Percentiles rank a stretch among this genome's conserved stretches.
Conservation (phyloP, 2,113 vertebrate species). For the Phasianus colchicus region DNA sequence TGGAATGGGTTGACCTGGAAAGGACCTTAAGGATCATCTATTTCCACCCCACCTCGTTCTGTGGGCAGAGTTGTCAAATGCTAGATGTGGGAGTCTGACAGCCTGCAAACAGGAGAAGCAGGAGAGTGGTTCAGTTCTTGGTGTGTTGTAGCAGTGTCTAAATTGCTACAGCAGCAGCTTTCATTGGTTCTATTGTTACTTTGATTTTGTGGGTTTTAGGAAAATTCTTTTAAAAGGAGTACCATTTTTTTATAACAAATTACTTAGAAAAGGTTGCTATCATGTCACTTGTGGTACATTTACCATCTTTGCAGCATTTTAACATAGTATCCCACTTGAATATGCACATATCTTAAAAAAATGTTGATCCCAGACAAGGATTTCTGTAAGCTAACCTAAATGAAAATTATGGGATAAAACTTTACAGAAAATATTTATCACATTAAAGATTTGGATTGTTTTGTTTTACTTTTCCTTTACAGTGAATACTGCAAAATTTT, state of each 20-base stretch:
- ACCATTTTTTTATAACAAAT: background rate
- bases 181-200: background rate
- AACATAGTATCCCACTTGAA: rapidly evolving
- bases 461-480: background rate
- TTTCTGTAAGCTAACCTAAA: background rate
- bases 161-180: background rate
- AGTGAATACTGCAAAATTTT: background rate
- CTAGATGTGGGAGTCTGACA: no score
- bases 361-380: background rate
- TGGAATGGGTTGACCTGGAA: no score
- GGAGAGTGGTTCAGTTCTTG: rapidly evolving
- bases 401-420: background rate
- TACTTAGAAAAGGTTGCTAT: no score
- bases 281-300: background rate
- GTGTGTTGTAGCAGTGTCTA: background rate
- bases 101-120: background rate
- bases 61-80: no score
- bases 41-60: no score
- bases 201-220: background rate
- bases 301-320: background rate
- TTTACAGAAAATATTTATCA: background rate
- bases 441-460: background rate
- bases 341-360: background rate
- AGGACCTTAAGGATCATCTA: no score
- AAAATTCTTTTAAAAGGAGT: background rate